phyloP scores from a whole-genome alignment of 2,888 invertebrate genomes.

The Catocala nupta region DNA sequence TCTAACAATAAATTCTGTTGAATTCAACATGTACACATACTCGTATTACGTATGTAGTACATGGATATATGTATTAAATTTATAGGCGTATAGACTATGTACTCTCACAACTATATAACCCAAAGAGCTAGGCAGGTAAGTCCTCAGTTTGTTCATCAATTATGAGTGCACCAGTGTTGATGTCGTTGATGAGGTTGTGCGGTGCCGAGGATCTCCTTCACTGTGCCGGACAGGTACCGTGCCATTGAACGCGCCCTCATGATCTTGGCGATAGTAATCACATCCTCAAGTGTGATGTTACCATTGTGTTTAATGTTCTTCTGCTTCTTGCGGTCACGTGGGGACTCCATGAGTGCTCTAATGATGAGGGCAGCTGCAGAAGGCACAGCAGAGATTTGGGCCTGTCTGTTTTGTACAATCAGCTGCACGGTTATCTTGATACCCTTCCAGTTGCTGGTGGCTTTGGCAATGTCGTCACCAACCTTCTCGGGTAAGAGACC shows the following conservation, averaged over 20 bases:
- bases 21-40: too few relatives aligned
- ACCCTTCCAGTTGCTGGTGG: conserved; percentile 99
- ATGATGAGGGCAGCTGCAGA: conserved; percentile 99
- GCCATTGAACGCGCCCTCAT: conserved; percentile 99
- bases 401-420: conserved; percentile 99
- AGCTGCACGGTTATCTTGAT: conserved; percentile 99
- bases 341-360: conserved; percentile 99
- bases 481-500: conserved; percentile 99
- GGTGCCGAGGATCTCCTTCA: conserved; percentile 97
- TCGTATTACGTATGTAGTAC: too few relatives aligned
- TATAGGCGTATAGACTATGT: too few relatives aligned
- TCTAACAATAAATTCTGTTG: too few relatives aligned
- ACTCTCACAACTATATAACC: too few relatives aligned
- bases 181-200: conserved; percentile 97
- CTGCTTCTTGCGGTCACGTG: conserved; percentile 99
- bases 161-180: conserved; percentile 93
- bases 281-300: conserved; percentile 97
- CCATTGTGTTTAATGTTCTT: conserved; percentile 99
- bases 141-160: conserved; percentile 82
- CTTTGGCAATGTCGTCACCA: conserved; percentile 99
- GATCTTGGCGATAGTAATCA: conserved; percentile 95
- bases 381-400: conserved; percentile 98
- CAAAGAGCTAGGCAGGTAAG: conserved; percentile 22
- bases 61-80: too few relatives aligned
- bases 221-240: conserved; percentile 95